Base-by-base conservation (phyloP, 1,140 invertebrate species). In the Anastrepha ludens region DNA sequence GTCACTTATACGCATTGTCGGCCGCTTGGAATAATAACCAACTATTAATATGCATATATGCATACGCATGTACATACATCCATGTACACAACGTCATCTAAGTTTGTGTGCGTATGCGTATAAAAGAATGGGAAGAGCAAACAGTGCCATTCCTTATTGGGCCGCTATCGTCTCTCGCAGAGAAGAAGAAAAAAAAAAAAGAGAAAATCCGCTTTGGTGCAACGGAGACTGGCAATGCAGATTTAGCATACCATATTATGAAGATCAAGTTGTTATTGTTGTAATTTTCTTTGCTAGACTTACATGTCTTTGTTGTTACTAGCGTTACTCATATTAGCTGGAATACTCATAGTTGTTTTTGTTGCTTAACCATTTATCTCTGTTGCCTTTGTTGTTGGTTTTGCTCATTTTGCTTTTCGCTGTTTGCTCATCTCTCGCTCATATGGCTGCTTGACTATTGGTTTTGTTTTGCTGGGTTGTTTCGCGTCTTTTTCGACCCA, bases 381-480 rank as follows among this genome's bases (percentile, higher is more conserved):
- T 8, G 9, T 64, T 1, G 62, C 62, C 62, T 20, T 29, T 67
- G 64, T 67, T 67, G 64, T 67, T 67, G 4, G 3, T 39, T 13
- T 67, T 4, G 29, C 7, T 20, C 39, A 67, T 67, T 6, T 41
- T 67, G 64, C 13, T 67, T 70, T 17, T 41, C 2, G 41, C 67
- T 15, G 39, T 47, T 15, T 41, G 44, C 67, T 47, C 67, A 74
- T 74, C 41, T 74, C 13, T 44, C 41, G 41, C 41, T 47, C 47
- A 50, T 58, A 50, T 5, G 17, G 44, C 74, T 20, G 47, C 47
- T 17, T 20, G 11, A 41, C 20, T 81, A 81, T 81, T 81, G 44
- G 74, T 81, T 81, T 81, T 81, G 74, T 81, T 81, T 81, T 81
- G 74, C 74, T 81, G 74, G 74, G 47, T 58, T 29, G 44, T 47